Base-by-base conservation (phyloP, 2,888 invertebrate species). In the Carcina quercana region DNA sequence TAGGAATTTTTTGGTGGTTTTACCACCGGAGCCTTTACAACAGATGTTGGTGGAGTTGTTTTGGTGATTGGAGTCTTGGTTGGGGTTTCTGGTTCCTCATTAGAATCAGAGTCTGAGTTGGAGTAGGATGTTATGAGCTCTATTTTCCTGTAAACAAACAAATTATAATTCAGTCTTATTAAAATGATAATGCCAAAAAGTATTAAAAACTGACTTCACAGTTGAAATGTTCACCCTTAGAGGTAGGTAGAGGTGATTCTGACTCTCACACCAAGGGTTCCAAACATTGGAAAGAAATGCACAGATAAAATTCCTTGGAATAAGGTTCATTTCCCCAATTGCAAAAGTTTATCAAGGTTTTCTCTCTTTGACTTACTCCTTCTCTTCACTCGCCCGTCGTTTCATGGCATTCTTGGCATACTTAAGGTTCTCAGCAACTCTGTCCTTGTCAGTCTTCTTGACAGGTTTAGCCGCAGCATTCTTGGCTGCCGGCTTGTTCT, bases 81-180 rank as follows among this genome's bases (percentile, higher is more conserved):
- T 2, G 71, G 63, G 28, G 45, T 63, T 6, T 72, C 72, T 0
- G 59, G 33, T 43, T 86, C 85, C 24, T 85, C 80, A 30, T 86
- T 85, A 0, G 86, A 85, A 30, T 86, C 86, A 0, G 86, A 86
- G 32, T 85, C 86, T 0, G 86, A 84, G 44, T 86, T 73, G 52
- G 78, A 71, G 45, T 79, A 87, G 14, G 86, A 86, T 12, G 86
- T 86, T 33, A 87, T 87, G 22, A 87, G 54, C 61, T 87, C 86
- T 43, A 87, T 87, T 75, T 82, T 86, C 35, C 87, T 87, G 71
- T 12, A 34, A 33, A 37, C 5, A 19, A 19, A 25, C 3, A 10
- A 13, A n/a, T 15, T 10, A n/a, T 22, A 10, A 2, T 22, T n/a
- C 3, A 22, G 22, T 22, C 10, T n/a, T n/a, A n/a, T n/a, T n/a